Evolutionary conservation across 2,888 invertebrate genomes (phyloP).

Genomic region (Torymus auratus): DNA sequence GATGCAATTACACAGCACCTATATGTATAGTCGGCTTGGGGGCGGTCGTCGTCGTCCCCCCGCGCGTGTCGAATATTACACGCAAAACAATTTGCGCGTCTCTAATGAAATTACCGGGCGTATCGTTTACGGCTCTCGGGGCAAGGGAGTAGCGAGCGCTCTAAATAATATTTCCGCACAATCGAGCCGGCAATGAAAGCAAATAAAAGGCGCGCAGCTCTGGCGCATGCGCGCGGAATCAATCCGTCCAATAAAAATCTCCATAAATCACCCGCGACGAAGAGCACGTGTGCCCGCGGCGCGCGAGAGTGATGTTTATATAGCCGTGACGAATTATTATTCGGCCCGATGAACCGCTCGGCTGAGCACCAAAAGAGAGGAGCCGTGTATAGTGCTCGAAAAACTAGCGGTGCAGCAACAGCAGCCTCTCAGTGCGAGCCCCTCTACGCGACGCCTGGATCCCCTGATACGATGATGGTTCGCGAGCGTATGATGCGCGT

Average conservation of each 20-base stretch:
- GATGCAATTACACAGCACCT: background rate
- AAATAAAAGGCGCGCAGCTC: conserved; percentile 27
- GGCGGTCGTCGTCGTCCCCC: background rate
- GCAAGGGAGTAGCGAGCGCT: background rate
- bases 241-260: conserved; percentile 55
- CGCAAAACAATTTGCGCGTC: conserved; percentile 26
- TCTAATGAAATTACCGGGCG: conserved; percentile 42
- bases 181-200: conserved; percentile 22
- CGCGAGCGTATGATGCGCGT: too few species aligned
- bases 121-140: conserved; percentile 22
- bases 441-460: too few species aligned
- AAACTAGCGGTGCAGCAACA: conserved; percentile 15
- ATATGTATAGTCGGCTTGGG: background rate
- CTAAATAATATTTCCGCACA: conserved; percentile 43
- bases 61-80: background rate
- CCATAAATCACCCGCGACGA: conserved; percentile 47
- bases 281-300: conserved; percentile 2
- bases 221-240: conserved; percentile 7
- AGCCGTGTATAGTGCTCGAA: conserved; percentile 35
- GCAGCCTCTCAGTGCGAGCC: too few species aligned
- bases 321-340: conserved; percentile 54
- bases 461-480: too few species aligned
- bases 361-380: conserved; percentile 20
- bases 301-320: conserved; percentile 34
- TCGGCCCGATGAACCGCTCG: conserved; percentile 49